phyloP scores from a whole-genome alignment of 2,113 vertebrate species.

The Dissostichus mawsoni region DNA sequence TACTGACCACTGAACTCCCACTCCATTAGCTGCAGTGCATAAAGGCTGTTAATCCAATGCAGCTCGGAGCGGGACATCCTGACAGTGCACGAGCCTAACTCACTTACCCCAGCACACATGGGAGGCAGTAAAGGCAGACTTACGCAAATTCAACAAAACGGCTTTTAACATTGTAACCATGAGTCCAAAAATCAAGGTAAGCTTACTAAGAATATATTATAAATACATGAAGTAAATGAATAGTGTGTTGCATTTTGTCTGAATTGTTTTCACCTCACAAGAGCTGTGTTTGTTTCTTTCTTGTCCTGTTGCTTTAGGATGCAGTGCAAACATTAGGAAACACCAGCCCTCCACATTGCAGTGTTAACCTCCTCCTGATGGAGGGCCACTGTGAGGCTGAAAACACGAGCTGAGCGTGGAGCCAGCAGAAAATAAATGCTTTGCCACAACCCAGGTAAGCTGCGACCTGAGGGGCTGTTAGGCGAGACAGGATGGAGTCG shows the following conservation, averaged over 20 bases:
- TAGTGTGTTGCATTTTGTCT: background rate
- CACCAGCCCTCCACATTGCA: background rate
- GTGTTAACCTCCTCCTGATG: conserved; percentile 3
- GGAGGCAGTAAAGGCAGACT: background rate
- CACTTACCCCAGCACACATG: background rate
- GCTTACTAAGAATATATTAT: no score
- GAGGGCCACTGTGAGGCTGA: conserved; percentile 17
- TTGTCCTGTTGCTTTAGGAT: background rate
- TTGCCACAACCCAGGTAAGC: background rate
- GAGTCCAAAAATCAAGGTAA: background rate
- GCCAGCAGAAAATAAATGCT: background rate
- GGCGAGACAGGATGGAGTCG: conserved; percentile 34
- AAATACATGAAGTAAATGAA: background rate
- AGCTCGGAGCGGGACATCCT: conserved; percentile 22
- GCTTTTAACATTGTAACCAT: background rate
- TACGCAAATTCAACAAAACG: background rate
- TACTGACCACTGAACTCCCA: conserved; percentile 68
- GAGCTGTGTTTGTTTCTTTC: background rate
- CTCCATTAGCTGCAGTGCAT: conserved; percentile 73
- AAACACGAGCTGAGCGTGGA: conserved; percentile 11
- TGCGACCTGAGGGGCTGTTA: conserved; percentile 22
- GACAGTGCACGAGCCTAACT: conserved; percentile 6
- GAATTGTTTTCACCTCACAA: background rate
- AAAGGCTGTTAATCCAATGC: conserved; percentile 69
- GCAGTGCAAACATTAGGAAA: conserved; percentile 3